Base-by-base conservation (phyloP, 1,140 invertebrate species). In the Heliconius melpomene region DNA sequence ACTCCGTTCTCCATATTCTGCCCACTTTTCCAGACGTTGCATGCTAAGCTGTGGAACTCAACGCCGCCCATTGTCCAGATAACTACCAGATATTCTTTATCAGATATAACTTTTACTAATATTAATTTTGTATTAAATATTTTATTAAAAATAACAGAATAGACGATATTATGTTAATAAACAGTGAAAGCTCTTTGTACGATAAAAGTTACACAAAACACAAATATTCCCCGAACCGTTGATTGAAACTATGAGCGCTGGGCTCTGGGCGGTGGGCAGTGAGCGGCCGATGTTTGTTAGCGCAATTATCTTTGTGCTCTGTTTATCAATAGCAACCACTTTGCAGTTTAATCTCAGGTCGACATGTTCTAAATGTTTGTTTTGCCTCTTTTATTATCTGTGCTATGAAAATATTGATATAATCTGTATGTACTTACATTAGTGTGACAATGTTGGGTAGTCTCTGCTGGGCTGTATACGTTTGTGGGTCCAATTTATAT, bases 271-370 rank as follows among this genome's bases (percentile, higher is more conserved):
- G 26, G 57, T 46, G 40, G 40, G 40, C 40, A 46, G 40, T 52
- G 75, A 71, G 75, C 60, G 26, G 57, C 16, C 36, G 60, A 50
- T 77, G 75, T 77, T 77, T 71, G 75, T 77, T 70, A 71, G 36
- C 40, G 75, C 75, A 77, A 77, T 71, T 77, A 77, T 77, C 60
- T 77, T 77, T 77, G 75, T 50, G 75, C 60, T 77, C 75, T 77
- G 75, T 77, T 77, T 77, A 77, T 77, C 75, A 77, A 77, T 70
- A 77, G 54, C 40, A 40, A 71, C 75, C 75, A 46, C 60, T 32
- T 46, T 71, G 75, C 26, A 71, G 40, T 71, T 77, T 71, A 71
- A 77, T 77, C 60, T 70, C 57, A 71, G 75, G 66, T 32, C n/a
- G 38, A 38, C 36, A 72, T 72, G 36, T 72, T 16, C 71, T 72